Evolutionary conservation across 2,888 invertebrate genomes (phyloP), one percentile per base, ranked within the genome.

Genomic region (Andrena bucephala): DNA sequence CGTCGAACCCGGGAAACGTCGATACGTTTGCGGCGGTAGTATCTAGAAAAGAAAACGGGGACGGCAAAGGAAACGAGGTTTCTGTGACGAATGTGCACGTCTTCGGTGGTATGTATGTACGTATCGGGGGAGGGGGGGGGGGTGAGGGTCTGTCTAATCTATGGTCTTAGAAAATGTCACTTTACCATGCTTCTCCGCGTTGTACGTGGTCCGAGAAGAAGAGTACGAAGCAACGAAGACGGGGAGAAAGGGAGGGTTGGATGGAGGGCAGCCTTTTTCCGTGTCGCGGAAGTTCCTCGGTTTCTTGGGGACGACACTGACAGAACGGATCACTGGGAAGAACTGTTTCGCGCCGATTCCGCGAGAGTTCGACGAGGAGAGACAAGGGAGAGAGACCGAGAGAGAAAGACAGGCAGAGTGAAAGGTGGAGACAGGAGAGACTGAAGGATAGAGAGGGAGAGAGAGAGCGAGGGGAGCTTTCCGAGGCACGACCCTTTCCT

Each of bases 271-370:
- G 70, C 76, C 70, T 60, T 72, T 71, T 73, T 27, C 50, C 77
- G 71, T 42, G 20, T 33, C 68, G 79, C 81, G 77, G 77, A 67
- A 62, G 62, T 68, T 54, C 63, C 83, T 81, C 83, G 79, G 48
- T 81, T 80, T 79, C 69, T 71, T 75, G 69, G 70, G 80, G 91
- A 89, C 89, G 87, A 86, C 91, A 92, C 92, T 91, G 90, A 89
- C 86, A 89, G 85, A 88, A 91, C 89, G 89, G 90, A 91, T 91
- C 91, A 92, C 91, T 90, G 90, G 84, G 89, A 92, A 92, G 89
- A 90, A 92, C 92, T 89, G 90, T 83, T 89, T 89, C 88, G 85
- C 76, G 77, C 72, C 69, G 72, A 80, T 84, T 73, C 78, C 72
- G 82, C 81, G 74, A 78, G 81, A 83, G 77, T 66, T 71, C 85